Conservation (phyloP, 2,797 vertebrate genomes). For the Melopsittacus undulatus region DNA sequence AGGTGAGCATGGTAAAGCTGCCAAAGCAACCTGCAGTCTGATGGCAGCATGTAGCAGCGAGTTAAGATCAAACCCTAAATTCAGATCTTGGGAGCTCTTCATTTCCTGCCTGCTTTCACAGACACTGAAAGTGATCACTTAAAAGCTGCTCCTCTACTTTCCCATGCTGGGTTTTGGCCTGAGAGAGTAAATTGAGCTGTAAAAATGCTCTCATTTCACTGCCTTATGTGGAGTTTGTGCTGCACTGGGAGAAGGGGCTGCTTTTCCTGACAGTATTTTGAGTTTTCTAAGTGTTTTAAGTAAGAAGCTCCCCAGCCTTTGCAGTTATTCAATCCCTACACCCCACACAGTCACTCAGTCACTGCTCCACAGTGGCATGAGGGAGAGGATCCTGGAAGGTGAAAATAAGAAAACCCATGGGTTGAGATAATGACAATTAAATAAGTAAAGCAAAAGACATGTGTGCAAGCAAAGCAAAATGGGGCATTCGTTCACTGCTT, state of each 20-base stretch:
- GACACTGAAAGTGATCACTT: fast-evolving
- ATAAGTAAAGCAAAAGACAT: not conserved
- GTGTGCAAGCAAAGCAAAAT: not conserved
- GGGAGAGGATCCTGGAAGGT: not conserved
- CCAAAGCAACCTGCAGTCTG: not conserved
- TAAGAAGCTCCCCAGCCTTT: not conserved
- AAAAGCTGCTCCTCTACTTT: not conserved
- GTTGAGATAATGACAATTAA: not conserved
- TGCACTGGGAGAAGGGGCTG: not conserved
- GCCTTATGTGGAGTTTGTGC: not conserved
- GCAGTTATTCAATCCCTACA: not conserved
- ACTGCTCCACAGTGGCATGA: not conserved
- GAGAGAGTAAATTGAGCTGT: not conserved
- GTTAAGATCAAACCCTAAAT: not conserved
- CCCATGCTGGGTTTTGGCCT: not conserved
- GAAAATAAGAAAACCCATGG: not conserved
- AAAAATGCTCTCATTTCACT: fast-evolving
- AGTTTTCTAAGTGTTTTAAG: not conserved
- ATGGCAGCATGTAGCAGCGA: not conserved
- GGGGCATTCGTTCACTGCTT: not conserved
- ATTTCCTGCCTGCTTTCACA: not conserved
- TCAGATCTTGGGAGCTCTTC: not conserved
- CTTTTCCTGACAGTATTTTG: not conserved
- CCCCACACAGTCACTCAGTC: fast-evolving
- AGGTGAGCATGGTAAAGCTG: not conserved